These are phyloP conservation scores for Euwallacea similis DNA, from an alignment of 1,140 invertebrate genomes.

Conservation along the genomic window DNA sequence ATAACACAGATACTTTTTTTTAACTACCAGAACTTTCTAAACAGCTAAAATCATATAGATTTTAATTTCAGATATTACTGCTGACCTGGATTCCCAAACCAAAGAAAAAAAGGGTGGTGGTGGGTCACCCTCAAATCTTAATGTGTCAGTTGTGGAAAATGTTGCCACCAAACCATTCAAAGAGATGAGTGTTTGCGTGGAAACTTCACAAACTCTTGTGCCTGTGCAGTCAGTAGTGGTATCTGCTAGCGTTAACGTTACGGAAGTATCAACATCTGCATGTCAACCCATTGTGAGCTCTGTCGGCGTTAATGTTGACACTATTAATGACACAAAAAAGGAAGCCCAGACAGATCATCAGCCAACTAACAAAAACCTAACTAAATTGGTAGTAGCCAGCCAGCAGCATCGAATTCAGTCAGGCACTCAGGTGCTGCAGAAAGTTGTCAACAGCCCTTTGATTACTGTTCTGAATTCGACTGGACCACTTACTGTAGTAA, in stretches of 20 bases:
- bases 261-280: slow-evolving; percentile 20
- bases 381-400: slow-evolving; percentile 46
- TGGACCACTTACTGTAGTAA: slow-evolving; percentile 50
- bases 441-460: slow-evolving; percentile 46
- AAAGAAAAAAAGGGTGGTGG: slow-evolving; percentile 43
- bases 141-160: slow-evolving; percentile 28
- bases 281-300: slow-evolving; percentile 8
- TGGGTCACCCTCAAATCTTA: slow-evolving; percentile 36
- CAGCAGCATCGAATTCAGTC: slow-evolving; percentile 28
- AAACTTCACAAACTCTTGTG: slow-evolving; percentile 32
- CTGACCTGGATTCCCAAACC: slow-evolving; percentile 48
- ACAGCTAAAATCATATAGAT: neutral
- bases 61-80: slow-evolving; percentile 25
- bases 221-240: slow-evolving; percentile 23
- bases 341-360: slow-evolving; percentile 19
- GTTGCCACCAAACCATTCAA: slow-evolving; percentile 22
- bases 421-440: slow-evolving; percentile 42
- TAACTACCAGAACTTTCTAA: neutral
- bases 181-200: slow-evolving; percentile 52
- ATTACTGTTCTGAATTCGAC: slow-evolving; percentile 52
- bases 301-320: neutral
- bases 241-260: slow-evolving; percentile 16
- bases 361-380: slow-evolving; percentile 37
- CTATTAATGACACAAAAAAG: neutral
- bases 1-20: too few species aligned